Conservation (phyloP, 2,797 vertebrate genomes). For the Graptemys geographica region DNA sequence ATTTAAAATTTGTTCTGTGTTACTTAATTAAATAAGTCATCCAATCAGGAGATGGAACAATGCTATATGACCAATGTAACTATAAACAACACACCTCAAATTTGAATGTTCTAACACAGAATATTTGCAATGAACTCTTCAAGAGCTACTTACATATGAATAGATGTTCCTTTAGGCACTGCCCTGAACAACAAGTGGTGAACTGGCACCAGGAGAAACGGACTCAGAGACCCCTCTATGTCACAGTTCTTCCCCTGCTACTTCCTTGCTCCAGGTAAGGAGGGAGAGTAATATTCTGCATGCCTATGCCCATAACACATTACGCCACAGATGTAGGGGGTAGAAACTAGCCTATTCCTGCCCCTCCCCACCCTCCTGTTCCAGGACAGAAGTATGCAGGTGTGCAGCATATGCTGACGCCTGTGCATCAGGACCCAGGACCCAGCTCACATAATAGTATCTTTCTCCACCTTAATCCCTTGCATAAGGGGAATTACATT, state of each 20-base stretch:
- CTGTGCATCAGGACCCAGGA: not conserved
- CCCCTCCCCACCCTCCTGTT: not conserved
- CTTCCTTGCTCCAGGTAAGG: not conserved
- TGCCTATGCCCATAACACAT: not conserved
- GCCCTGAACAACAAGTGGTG: not conserved
- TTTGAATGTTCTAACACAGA: not conserved
- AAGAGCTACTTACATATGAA: not conserved
- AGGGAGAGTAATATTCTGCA: not conserved
- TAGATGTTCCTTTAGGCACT: not conserved
- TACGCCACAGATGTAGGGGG: not conserved
- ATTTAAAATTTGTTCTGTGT: not conserved
- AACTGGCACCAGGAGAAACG: not conserved
- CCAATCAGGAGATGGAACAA: not conserved
- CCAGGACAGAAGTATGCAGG: not conserved
- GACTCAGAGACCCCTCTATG: not conserved
- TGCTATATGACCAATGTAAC: not conserved
- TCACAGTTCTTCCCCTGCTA: not conserved
- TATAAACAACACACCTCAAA: not conserved
- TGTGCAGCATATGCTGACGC: not conserved
- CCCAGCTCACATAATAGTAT: not conserved
- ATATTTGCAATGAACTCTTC: not conserved
- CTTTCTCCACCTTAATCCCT: not conserved
- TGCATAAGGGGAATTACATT: not conserved
- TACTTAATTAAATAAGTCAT: not conserved
- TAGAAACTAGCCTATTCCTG: not conserved